These are phyloP conservation scores for Lagodon rhomboides DNA, from an alignment of 2,797 vertebrate species.

Conservation along the genomic window DNA sequence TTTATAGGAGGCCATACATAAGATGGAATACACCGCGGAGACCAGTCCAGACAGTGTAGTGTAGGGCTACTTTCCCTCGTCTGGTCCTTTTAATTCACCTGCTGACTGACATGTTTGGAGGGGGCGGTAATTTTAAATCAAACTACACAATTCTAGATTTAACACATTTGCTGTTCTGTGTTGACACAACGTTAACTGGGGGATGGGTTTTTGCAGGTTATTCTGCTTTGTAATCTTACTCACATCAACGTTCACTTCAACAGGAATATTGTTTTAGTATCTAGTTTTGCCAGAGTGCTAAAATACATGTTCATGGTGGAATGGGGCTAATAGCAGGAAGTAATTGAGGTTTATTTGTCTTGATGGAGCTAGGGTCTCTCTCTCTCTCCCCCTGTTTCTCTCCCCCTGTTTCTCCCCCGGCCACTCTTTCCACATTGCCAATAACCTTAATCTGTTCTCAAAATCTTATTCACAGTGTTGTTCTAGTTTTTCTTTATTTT, in stretches of 20 bases:
- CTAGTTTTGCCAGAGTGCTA: constrained; percentile 4
- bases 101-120: not conserved
- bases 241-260: not conserved
- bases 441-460: not conserved
- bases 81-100: not conserved
- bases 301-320: not conserved
- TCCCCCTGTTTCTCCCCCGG: not conserved
- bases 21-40: no score
- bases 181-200: not conserved
- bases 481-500: not conserved
- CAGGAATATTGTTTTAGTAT: not conserved
- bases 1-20: no score
- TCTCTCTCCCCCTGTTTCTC: not conserved
- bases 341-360: not conserved
- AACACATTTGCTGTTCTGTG: not conserved
- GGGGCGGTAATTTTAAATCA: not conserved
- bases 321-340: not conserved
- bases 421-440: not conserved
- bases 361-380: not conserved
- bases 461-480: not conserved
- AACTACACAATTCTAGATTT: not conserved
- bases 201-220: not conserved
- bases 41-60: not conserved
- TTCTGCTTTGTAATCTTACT: not conserved
- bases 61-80: not conserved